Base-by-base conservation (phyloP, 1,140 invertebrate genomes). In the Trinorchestia longiramus region DNA sequence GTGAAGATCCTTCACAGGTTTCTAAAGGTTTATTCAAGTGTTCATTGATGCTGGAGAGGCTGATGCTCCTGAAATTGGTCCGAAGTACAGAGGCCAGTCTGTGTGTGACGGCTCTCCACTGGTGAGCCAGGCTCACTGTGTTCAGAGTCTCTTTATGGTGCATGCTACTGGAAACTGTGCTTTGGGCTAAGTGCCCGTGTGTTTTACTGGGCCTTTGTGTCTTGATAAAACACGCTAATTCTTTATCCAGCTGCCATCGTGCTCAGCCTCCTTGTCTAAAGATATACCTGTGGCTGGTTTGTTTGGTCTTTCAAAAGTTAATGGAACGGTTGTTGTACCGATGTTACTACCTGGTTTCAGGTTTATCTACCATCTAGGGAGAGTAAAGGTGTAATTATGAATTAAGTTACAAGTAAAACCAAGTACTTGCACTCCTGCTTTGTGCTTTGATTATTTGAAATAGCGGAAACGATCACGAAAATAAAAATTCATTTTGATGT, bases 21-120 rank as follows among this genome's bases (percentile, higher is more conserved):
- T 94, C 92, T 94, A 94, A 94, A 94, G 92, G 43, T 94, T 94
- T 94, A 90, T 90, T 90, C 88, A 90, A 90, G 88, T 90, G 88
- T 41, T 90, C 88, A 90, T 90, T 90, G 88, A 90, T 42, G n/a
- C 88, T 42, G 88, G 88, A 90, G 88, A 43, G 88, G n/a, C 88
- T 90, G 88, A 90, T 90, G 88, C 36, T 90, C 88, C 41, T 15
- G 43, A 43, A 90, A 90, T 90, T 90, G n/a, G 88, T 90, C 43
- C 41, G 43, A 42, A 41, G 62, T 77, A 43, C 88, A 42, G 11
- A 90, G 88, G 88, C 28, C n/a, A 90, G 88, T 90, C 88, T 90
- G 88, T 28, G 62, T 77, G 62, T 77, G 62, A 77, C 62, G 88
- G 88, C 88, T 41, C 4, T 8, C 15, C 88, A 42, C 88, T 19